Base-by-base conservation (phyloP, 2,888 invertebrate genomes). In the Diarsia mendica region DNA sequence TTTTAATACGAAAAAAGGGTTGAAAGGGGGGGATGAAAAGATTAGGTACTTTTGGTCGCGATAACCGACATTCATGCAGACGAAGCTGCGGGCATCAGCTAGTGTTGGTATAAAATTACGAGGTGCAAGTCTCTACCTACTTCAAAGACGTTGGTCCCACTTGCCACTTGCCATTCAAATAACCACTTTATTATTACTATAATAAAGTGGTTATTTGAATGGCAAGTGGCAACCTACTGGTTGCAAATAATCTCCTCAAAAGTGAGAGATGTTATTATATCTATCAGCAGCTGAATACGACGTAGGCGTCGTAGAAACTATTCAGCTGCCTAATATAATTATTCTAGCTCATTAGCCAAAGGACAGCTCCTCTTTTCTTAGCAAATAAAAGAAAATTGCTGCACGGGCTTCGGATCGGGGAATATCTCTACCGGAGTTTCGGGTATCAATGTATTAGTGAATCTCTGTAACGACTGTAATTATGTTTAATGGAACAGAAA, bases 91-190 rank as follows among this genome's bases (percentile, higher is more conserved):
- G 28, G 28, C 2, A 28, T 28, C 28, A 28, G 28, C 28, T 28
- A 28, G 28, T 28, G 55, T 81, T 70, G 60, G 77, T 81, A 67
- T 80, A 70, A 63, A 72, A 77, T 81, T 64, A 77, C 72, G 58
- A 72, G 69, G 53, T 77, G 67, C 70, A 80, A 65, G 67, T 66
- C n/a, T 51, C 60, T 72, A 61, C 61, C 60, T 72, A 61, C 61
- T 74, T 70, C 53, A 80, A 79, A 79, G n/a, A n/a, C 39, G 39
- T 39, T 39, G 39, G 5, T 39, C 39, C 39, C 39, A 4, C 39
- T 39, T 39, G 39, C 39, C 39, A 4, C 39, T 39, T 39, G 39
- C 39, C 39, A 39, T 39, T 39, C 39, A 39, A 39, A 39, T 39
- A 39, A 39, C 39, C 39, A 39, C 5, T 39, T 39, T 39, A 5